These are phyloP conservation scores for Anthophora plumipes DNA, from an alignment of 2,888 invertebrate species.

Conservation along the genomic window DNA sequence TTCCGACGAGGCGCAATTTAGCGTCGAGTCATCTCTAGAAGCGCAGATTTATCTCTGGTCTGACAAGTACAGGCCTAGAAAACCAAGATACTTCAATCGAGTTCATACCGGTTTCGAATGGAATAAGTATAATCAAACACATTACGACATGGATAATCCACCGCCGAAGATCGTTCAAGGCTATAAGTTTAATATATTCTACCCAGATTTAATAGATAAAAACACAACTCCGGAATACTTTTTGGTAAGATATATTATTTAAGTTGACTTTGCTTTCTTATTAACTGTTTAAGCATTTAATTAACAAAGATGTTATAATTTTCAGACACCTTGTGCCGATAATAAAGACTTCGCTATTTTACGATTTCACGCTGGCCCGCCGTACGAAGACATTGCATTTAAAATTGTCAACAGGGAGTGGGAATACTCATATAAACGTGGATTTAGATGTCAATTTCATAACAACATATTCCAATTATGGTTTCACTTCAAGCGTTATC, in stretches of 20 bases:
- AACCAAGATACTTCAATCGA: conserved; percentile 98
- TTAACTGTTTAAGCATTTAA: conserved; percentile 44
- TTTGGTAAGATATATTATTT: conserved; percentile 86
- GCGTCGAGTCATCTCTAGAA: conserved; percentile 94
- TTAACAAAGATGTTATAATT: conserved; percentile 68
- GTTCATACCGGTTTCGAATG: conserved; percentile 99
- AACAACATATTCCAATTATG: conserved; percentile 99
- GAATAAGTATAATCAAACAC: conserved; percentile 99
- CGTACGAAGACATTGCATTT: conserved; percentile 99
- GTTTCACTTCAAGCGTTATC: conserved; percentile 99
- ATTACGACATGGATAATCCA: conserved; percentile 99
- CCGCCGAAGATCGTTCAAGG: conserved; percentile 99
- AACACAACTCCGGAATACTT: conserved; percentile 96
- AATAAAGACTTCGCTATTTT: conserved; percentile 98
- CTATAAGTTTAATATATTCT: conserved; percentile 99
- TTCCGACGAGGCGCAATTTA: conserved; percentile 95
- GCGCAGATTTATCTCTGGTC: conserved; percentile 97
- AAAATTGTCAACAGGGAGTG: conserved; percentile 99
- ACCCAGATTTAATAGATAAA: conserved; percentile 99
- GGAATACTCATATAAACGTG: conserved; percentile 99
- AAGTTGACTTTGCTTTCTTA: conserved; percentile 46
- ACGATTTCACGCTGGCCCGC: conserved; percentile 98
- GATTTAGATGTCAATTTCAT: conserved; percentile 99
- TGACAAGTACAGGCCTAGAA: conserved; percentile 98
- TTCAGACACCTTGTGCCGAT: conserved; percentile 94